Base-by-base conservation (phyloP, 2,888 invertebrate species). In the Stenodema calcarata region DNA sequence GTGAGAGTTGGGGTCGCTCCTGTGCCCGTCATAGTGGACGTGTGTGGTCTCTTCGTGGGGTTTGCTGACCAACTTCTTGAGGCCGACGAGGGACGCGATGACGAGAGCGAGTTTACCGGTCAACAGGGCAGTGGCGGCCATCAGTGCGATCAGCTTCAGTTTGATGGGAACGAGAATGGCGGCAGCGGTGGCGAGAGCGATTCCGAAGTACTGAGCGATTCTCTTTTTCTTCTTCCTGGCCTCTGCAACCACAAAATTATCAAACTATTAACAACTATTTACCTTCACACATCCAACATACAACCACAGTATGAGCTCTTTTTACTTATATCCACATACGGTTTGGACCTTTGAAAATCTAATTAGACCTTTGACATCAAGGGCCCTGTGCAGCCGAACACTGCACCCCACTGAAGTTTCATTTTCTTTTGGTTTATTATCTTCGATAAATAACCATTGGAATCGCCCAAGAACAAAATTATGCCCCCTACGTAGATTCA, bases 61-160 rank as follows among this genome's bases (percentile, higher is more conserved):
- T 42, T 87, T 86, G 50, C 81, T 50, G 78, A 87, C 87, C 44
- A 88, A 70, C 76, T 88, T 88, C 85, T 88, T 88, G 27, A 88
- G 88, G 14, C 88, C 88, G n/a, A 96, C 93, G 88, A 96, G 94
- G 0, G 94, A 95, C 0, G 96, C 95, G 0, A 96, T 91, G 89
- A 96, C 94, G 0, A 96, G 92, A 0, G 96, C 96, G 93, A 96
- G 94, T 88, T 96, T 90, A 7, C 95, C 96, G 0, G 96, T 95
- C 95, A 96, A 95, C 28, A 96, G 91, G 0, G 96, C 96, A 90
- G 96, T 96, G 11, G 96, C 96, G 4, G 96, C 96, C 42, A 96
- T 92, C 87, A 95, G 91, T 0, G 96, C 96, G 0, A 96, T 91
- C 0, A 94, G 95, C n/a, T 95, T 96, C 84, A 96, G 91, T 23